Conservation (phyloP, 2,888 invertebrate species). For the Asteroscopus sphinx region DNA sequence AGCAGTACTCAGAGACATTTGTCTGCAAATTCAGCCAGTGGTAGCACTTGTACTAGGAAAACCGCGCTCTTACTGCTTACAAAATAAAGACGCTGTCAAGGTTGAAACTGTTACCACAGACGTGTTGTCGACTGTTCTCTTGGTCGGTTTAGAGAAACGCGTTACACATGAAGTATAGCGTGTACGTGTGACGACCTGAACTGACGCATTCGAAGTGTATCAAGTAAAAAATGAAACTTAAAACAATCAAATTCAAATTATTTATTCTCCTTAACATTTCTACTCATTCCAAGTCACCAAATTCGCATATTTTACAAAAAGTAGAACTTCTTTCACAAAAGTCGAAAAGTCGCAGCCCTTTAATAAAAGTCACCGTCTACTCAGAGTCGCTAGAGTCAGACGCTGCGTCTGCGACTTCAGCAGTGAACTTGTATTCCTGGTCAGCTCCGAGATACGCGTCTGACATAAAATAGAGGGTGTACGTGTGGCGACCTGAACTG, state of each 20-base stretch:
- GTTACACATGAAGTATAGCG: too few species aligned
- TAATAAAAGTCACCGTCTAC: too few species aligned
- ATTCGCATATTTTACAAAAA: constrained; percentile 3
- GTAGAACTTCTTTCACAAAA: neutral
- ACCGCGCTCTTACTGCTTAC: too few species aligned
- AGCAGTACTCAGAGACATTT: too few species aligned
- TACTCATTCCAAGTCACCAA: neutral
- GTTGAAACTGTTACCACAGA: too few species aligned
- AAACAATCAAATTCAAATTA: constrained; percentile 5
- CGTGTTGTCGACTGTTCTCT: too few species aligned
- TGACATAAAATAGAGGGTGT: constrained; percentile 99
- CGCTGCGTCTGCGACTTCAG: constrained; percentile 92
- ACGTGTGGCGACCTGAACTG: constrained; percentile 95
- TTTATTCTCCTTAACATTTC: constrained; percentile 4
- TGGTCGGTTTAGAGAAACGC: too few species aligned
- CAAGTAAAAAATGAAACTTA: neutral
- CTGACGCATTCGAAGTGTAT: too few species aligned
- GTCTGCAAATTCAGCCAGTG: too few species aligned
- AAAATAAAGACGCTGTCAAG: too few species aligned
- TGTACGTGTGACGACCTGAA: too few species aligned
- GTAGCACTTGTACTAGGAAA: too few species aligned
- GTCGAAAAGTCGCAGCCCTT: neutral
- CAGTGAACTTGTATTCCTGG: constrained; percentile 98
- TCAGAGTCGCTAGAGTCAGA: constrained; percentile 73
- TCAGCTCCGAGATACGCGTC: constrained; percentile 99